Evolutionary conservation across 2,888 invertebrate genomes (phyloP).

Genomic region (Leucophenga montana): DNA sequence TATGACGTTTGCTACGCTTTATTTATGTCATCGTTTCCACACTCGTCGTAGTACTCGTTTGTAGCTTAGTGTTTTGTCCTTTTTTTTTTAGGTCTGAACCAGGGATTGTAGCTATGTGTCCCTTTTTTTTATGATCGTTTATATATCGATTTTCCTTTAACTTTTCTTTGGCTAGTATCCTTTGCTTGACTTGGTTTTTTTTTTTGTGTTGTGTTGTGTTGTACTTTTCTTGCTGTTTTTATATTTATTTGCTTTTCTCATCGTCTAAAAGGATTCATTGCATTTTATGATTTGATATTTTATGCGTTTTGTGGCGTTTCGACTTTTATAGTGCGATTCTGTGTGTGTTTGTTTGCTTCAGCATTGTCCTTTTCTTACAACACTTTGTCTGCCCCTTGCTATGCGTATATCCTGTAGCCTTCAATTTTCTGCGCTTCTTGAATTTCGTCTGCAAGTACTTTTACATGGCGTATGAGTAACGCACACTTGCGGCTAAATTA

Average conservation of each 20-base stretch:
- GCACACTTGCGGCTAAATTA: too few species aligned
- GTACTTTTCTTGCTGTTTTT: constrained; percentile 8
- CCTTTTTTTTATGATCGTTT: constrained; percentile 16
- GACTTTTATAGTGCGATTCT: too few species aligned
- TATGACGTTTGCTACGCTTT: constrained; percentile 1
- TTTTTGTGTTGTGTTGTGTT: neutral
- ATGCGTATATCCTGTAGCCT: too few species aligned
- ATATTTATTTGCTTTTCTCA: constrained; percentile 3
- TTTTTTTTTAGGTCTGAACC: too few species aligned
- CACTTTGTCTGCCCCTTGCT: too few species aligned
- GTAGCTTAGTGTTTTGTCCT: neutral
- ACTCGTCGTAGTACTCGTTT: neutral
- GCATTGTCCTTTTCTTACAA: too few species aligned
- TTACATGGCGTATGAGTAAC: too few species aligned
- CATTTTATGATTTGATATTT: constrained; percentile 20
- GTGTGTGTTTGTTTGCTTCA: too few species aligned
- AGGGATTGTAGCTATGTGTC: neutral
- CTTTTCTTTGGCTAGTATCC: neutral
- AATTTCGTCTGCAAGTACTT: too few species aligned
- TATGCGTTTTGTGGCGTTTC: constrained; percentile 18
- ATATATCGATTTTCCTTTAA: constrained; percentile 18
- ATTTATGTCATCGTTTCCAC: too few species aligned
- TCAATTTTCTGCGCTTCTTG: too few species aligned
- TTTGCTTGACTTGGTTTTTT: neutral
- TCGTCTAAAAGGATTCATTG: constrained; percentile 22